phyloP scores from a whole-genome alignment of 2,113 vertebrate genomes.

The Scalopus aquaticus region DNA sequence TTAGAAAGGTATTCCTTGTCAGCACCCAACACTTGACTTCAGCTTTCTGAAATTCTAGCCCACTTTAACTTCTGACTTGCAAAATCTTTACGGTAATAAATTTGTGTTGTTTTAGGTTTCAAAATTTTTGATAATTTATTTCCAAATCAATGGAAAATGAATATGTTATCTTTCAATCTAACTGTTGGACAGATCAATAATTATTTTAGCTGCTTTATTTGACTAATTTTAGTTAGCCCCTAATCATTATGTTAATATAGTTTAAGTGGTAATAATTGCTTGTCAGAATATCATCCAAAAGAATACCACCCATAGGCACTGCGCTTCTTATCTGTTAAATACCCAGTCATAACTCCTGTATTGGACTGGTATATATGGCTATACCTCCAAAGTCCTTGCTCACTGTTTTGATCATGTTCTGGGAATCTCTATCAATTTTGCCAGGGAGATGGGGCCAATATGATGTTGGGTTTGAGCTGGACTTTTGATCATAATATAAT shows the following conservation, averaged over 20 bases:
- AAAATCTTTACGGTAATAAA: neutral
- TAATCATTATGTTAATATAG: neutral
- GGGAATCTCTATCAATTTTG: neutral
- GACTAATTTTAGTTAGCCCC: neutral
- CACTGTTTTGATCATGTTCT: neutral
- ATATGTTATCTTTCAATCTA: neutral
- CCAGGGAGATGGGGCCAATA: too few species aligned
- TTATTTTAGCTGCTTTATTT: neutral
- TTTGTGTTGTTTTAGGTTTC: neutral
- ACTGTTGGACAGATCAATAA: neutral
- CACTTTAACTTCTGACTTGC: neutral
- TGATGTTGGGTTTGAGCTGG: too few species aligned
- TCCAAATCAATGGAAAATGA: neutral
- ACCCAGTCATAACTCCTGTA: neutral
- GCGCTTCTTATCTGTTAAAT: neutral
- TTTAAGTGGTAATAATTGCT: neutral
- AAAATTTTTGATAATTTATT: neutral
- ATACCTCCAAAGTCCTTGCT: neutral
- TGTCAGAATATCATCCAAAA: neutral
- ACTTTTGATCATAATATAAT: too few species aligned
- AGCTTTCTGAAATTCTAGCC: neutral
- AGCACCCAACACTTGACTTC: neutral
- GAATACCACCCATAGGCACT: neutral
- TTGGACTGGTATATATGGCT: neutral
- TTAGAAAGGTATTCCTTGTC: neutral